Conservation (phyloP, 2,113 vertebrate species). For the Vulpes vulpes region DNA sequence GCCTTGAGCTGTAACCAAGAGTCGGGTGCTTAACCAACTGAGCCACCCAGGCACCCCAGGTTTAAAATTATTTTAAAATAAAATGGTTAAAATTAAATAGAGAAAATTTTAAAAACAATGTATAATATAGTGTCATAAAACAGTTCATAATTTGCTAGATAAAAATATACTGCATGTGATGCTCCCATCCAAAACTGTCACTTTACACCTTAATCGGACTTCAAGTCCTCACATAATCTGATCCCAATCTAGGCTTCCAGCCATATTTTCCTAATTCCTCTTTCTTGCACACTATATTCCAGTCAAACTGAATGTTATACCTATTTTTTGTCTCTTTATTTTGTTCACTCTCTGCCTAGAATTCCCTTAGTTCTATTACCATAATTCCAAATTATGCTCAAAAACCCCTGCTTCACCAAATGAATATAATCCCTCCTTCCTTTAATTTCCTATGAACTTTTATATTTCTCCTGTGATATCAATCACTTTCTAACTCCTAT, state of each 20-base stretch:
- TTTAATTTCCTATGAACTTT: constrained; percentile 17
- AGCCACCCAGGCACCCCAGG: background rate
- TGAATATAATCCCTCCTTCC: background rate
- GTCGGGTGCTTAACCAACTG: background rate
- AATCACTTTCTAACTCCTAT: background rate
- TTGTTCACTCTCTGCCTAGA: background rate
- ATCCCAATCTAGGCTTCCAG: background rate
- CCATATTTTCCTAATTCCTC: background rate
- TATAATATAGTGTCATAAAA: background rate
- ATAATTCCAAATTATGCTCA: background rate
- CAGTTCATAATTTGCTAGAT: background rate
- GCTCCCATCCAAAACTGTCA: background rate
- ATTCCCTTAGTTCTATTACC: background rate
- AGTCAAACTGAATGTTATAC: background rate
- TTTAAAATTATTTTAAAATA: background rate
- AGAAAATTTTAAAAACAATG: background rate
- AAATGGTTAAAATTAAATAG: constrained; percentile 18
- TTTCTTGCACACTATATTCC: background rate
- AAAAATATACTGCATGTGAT: background rate
- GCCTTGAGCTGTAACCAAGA: background rate
- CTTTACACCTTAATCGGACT: background rate
- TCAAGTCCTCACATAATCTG: background rate
- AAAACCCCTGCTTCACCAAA: background rate
- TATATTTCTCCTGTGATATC: background rate
- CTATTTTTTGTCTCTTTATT: background rate